A percentile compares a stretch with the other conserved stretches of the same genome.
Evolutionary conservation across 2,797 vertebrate genomes (phyloP).

Genomic region (Phataginus tetradactyla): DNA sequence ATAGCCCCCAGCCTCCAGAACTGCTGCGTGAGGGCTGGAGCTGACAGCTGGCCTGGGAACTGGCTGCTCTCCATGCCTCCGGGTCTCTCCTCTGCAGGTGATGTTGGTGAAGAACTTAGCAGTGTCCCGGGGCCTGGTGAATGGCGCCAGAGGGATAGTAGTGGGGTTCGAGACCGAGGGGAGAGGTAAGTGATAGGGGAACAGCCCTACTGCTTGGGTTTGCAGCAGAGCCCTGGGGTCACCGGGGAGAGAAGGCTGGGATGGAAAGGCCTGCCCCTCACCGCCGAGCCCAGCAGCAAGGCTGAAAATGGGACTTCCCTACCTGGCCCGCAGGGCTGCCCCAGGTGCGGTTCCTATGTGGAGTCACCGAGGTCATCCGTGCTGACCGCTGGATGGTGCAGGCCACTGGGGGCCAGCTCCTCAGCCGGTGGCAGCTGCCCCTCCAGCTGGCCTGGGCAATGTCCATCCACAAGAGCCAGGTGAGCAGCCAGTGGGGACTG

Average conservation of each 20-base stretch:
- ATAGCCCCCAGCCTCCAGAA: not conserved
- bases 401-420: slow-evolving; percentile 88
- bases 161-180: slow-evolving; percentile 92
- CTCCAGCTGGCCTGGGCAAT: slow-evolving; percentile 98
- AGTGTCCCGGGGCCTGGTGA: slow-evolving; percentile 94
- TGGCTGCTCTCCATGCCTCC: not conserved
- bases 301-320: not conserved
- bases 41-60: fast-evolving
- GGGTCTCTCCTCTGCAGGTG: slow-evolving; percentile 86
- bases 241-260: not conserved
- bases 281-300: not conserved
- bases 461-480: slow-evolving; percentile 99
- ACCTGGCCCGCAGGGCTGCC: slow-evolving; percentile 89
- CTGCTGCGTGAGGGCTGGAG: not conserved
- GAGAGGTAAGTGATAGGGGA: slow-evolving; percentile 85
- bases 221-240: not conserved
- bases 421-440: slow-evolving; percentile 95
- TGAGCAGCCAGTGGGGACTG: slow-evolving; percentile 69
- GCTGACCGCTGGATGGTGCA: slow-evolving; percentile 94
- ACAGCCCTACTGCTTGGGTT: not conserved
- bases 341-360: slow-evolving; percentile 94
- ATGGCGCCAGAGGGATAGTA: slow-evolving; percentile 96
- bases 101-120: slow-evolving; percentile 98
- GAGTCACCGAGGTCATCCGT: slow-evolving; percentile 91
- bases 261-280: not conserved